These are phyloP conservation scores for Cantharis rufa DNA, from an alignment of 2,888 invertebrate genomes.

Conservation along the genomic window DNA sequence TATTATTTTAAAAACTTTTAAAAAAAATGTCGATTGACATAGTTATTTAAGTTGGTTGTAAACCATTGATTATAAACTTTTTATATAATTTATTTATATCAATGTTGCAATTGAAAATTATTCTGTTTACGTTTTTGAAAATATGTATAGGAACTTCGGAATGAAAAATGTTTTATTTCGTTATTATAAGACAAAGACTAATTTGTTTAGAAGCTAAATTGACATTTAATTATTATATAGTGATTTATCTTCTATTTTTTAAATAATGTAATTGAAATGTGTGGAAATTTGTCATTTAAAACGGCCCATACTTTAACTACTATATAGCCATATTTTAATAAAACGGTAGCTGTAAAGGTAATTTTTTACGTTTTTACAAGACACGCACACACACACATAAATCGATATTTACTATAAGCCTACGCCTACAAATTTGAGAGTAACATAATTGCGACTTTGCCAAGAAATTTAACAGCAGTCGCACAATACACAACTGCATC, in stretches of 20 bases:
- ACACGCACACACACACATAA: neutral
- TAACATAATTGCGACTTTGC: constrained; percentile 2
- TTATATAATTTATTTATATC: too few species aligned
- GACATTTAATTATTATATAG: neutral
- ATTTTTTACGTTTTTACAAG: neutral
- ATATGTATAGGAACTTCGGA: neutral
- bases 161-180: neutral
- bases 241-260: neutral
- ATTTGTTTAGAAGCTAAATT: neutral
- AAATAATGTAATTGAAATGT: neutral
- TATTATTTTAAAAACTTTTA: neutral
- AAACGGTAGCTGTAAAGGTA: neutral
- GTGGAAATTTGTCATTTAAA: neutral
- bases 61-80: too few species aligned
- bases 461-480: constrained; percentile 11
- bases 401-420: neutral
- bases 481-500: constrained; percentile 19
- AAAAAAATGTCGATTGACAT: neutral
- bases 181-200: neutral
- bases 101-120: neutral
- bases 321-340: neutral
- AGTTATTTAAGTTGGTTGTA: too few species aligned
- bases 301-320: neutral
- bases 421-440: constrained; percentile 5
- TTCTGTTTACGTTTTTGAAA: neutral